Evolutionary conservation across 2,113 vertebrate genomes (phyloP).

Genomic region (Natator depressus): DNA sequence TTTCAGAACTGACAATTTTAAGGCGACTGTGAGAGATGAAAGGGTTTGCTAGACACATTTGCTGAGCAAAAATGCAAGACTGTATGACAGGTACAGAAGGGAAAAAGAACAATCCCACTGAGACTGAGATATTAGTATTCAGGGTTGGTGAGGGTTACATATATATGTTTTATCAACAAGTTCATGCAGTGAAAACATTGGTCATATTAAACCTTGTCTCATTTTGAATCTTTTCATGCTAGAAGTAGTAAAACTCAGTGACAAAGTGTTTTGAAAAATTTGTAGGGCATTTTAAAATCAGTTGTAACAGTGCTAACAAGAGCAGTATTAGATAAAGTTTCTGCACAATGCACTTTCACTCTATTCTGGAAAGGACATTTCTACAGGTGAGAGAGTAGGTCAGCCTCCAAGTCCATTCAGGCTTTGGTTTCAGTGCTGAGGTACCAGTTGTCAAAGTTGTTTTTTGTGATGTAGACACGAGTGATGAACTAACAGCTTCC

Average conservation of each 20-base stretch:
- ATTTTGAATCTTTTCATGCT: background rate
- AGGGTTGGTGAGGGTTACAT: background rate
- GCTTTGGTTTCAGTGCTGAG: background rate
- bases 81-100: background rate
- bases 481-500: background rate
- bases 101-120: background rate
- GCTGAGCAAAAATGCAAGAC: background rate
- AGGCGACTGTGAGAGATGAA: background rate
- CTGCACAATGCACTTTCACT: background rate
- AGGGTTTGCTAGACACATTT: background rate
- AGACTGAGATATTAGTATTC: background rate
- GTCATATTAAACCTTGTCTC: fast-evolving
- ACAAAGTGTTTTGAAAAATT: background rate
- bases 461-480: background rate
- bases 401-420: background rate
- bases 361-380: background rate
- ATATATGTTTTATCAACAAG: background rate
- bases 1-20: background rate
- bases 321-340: background rate
- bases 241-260: background rate
- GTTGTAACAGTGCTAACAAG: background rate
- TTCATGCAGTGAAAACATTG: background rate
- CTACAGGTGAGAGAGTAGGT: background rate
- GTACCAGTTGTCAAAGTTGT: fast-evolving
- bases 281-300: background rate